phyloP scores from a whole-genome alignment of 2,888 invertebrate species.

The Camponotus fellah region DNA sequence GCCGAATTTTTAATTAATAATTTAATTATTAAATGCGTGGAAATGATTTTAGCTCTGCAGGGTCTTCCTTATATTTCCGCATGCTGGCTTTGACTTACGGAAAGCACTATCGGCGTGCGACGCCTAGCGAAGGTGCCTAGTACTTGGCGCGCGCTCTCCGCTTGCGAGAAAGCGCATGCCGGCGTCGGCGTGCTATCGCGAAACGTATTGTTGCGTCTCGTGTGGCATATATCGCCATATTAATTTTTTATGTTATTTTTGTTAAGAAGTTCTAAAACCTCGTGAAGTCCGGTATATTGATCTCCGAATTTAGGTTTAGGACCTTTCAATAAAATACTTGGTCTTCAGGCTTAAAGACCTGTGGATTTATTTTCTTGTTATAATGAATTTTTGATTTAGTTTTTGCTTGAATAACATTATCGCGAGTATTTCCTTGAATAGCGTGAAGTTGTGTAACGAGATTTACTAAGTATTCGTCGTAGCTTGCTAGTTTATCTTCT shows the following conservation, averaged over 20 bases:
- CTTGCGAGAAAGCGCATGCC: too few relatives aligned
- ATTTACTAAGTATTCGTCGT: neutral
- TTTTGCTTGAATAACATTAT: neutral
- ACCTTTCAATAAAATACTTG: neutral
- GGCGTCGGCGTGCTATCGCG: too few relatives aligned
- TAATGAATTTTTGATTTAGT: neutral
- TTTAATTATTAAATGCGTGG: too few relatives aligned
- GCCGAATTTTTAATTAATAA: too few relatives aligned
- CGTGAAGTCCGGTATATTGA: neutral
- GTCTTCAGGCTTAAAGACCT: neutral
- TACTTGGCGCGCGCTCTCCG: too few relatives aligned
- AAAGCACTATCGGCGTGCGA: too few relatives aligned
- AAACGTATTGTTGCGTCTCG: too few relatives aligned
- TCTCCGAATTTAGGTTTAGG: constrained; percentile 4
- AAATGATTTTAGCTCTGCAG: too few relatives aligned
- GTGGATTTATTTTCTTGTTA: neutral
- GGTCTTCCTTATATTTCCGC: too few relatives aligned
- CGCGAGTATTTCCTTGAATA: neutral
- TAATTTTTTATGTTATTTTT: neutral
- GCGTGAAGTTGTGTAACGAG: neutral
- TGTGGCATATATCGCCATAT: too few relatives aligned
- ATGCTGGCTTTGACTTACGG: too few relatives aligned
- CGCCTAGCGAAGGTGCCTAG: too few relatives aligned
- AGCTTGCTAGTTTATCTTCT: neutral
- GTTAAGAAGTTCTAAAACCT: neutral